Evolutionary conservation across 2,888 invertebrate species (phyloP).

Genomic region (Lamellibrachia columna): DNA sequence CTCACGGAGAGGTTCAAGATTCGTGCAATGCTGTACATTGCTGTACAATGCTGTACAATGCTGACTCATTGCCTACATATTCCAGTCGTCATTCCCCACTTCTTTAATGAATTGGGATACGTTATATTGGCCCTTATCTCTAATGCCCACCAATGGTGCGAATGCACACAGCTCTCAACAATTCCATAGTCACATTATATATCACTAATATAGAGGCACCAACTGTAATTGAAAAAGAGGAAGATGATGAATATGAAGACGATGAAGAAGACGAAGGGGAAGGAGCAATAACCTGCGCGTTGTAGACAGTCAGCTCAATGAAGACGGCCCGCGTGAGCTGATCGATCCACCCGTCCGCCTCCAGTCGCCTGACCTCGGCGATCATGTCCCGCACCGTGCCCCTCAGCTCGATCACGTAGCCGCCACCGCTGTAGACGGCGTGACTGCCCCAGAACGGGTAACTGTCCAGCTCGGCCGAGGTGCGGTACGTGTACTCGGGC

Average conservation of each 20-base stretch:
- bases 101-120: no score
- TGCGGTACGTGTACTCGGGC: conserved; percentile 58
- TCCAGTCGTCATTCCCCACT: no score
- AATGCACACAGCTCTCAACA: no score
- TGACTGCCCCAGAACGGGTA: conserved; percentile 65
- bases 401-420: conserved; percentile 66
- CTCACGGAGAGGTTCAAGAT: no score
- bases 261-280: neutral
- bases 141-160: no score
- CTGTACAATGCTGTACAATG: no score
- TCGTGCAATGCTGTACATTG: no score
- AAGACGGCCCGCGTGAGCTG: conserved; percentile 68
- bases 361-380: conserved; percentile 58
- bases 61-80: no score
- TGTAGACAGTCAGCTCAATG: conserved; percentile 70
- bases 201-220: neutral
- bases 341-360: conserved; percentile 67
- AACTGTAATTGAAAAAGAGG: neutral
- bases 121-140: no score
- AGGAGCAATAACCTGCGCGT: conserved; percentile 50
- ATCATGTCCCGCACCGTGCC: conserved; percentile 44
- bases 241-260: neutral
- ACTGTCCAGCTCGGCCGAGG: conserved; percentile 61
- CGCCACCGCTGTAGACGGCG: conserved; percentile 67
- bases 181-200: no score